Conservation (phyloP, 2,888 invertebrate species). For the Mechanitis mazaeus region DNA sequence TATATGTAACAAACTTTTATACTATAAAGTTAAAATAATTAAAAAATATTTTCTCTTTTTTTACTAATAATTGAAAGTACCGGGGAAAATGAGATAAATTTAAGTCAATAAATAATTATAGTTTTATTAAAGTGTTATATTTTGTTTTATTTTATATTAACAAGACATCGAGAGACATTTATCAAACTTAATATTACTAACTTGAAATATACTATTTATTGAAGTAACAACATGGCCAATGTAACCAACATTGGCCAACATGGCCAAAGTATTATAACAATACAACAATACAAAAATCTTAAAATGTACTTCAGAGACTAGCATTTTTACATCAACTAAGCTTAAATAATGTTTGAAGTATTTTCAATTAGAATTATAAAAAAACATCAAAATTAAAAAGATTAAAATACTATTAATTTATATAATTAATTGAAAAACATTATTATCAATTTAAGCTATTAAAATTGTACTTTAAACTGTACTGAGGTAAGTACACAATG, state of each 20-base stretch:
- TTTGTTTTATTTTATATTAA: too few species aligned
- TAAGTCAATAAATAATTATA: conserved; percentile 17
- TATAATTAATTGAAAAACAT: background rate
- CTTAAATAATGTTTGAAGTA: background rate
- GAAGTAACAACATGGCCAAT: background rate
- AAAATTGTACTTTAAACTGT: background rate
- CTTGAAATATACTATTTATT: too few species aligned
- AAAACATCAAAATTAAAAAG: background rate
- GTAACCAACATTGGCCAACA: background rate
- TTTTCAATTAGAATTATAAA: background rate
- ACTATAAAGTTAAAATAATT: too few species aligned
- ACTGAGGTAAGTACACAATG: conserved; percentile 9
- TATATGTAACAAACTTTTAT: too few species aligned
- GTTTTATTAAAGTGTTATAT: background rate
- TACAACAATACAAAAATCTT: background rate
- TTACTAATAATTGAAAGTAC: background rate
- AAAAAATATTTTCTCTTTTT: too few species aligned
- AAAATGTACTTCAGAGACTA: background rate
- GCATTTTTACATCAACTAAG: background rate
- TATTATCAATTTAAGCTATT: background rate
- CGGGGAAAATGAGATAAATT: conserved; percentile 22
- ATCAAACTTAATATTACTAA: too few species aligned
- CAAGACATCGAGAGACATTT: too few species aligned
- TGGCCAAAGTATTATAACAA: background rate
- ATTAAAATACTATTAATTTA: background rate